Conservation (phyloP, 2,797 vertebrate species). For the Scleropages formosus region DNA sequence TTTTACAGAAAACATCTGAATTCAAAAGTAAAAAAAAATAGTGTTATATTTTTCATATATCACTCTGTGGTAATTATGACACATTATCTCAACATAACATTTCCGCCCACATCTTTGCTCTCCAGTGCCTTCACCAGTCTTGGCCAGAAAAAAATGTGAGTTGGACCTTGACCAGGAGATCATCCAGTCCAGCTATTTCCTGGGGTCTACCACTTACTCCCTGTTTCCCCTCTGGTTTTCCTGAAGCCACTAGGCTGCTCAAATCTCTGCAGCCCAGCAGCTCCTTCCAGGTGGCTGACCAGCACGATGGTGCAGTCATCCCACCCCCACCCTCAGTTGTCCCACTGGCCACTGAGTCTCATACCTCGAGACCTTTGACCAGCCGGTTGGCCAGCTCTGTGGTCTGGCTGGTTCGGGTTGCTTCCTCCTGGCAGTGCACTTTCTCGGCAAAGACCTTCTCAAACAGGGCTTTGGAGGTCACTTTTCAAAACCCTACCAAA, state of each 20-base stretch:
- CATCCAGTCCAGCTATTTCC: constrained; percentile 64
- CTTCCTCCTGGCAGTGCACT: constrained; percentile 75
- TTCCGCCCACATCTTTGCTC: neutral
- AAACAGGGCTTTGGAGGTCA: constrained; percentile 73
- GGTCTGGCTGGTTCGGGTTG: constrained; percentile 70
- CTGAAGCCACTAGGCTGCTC: constrained; percentile 36
- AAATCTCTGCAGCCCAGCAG: constrained; percentile 51
- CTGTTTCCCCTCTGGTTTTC: constrained; percentile 30
- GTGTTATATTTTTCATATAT: neutral
- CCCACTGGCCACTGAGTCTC: constrained; percentile 45
- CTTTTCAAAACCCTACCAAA: constrained; percentile 70
- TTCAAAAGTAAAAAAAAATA: no score
- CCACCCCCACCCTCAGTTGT: constrained; percentile 46
- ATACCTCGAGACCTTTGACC: constrained; percentile 76
- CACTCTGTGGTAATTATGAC: constrained; percentile 10
- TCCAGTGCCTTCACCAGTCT: neutral
- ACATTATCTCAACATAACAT: neutral
- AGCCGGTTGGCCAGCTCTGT: constrained; percentile 74
- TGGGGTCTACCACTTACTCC: constrained; percentile 64
- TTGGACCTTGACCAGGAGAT: constrained; percentile 59
- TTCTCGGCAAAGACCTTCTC: constrained; percentile 75
- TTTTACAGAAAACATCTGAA: no score
- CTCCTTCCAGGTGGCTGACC: constrained; percentile 46
- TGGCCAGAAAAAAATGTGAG: no score
- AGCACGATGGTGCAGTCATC: constrained; percentile 52